Evolutionary conservation across 1,140 invertebrate species (phyloP), one percentile per base, ranked within the genome.

Genomic region (Mamestra configurata): DNA sequence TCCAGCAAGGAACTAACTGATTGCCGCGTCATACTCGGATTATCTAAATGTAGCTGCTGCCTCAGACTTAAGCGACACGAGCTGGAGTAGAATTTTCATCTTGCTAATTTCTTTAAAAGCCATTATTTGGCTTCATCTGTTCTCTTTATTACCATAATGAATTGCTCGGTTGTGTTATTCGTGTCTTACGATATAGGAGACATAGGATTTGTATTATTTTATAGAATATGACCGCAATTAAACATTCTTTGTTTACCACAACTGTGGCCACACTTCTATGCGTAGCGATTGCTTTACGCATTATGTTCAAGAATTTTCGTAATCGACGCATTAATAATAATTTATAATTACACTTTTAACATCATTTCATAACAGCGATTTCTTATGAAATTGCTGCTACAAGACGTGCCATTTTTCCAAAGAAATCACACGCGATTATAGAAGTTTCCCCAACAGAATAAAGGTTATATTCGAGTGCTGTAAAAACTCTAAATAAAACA

Each of bases 291-390:
- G n/a, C n/a, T 64, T 64, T 64, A 64, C 59, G 59, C 24, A n/a
- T 40, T 40, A 64, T 22, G 59, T 64, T 37, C n/a, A 64, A 64
- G 59, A 66, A 22, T 66, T 66, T 66, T 66, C 35, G 35, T 66
- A 18, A 40, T 20, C 35, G 18, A 66, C 35, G 10, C 61, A 20
- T 57, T 66, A 66, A 66, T 66, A 40, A 66, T 31, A 35, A 20
- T 57, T 66, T 40, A 66, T 66, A 40, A 66, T 31, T 31, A 31
- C 27, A 31, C 18, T 22, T 5, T n/a, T 66, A 40, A 66, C 35
- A 37, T 66, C 61, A 66, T 66, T 66, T 11, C 18, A 40, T 40
- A 40, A 66, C 61, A 20, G 5, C 61, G 11, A 59, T 31, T 66
- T 66, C 61, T 18, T 20, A 66, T 66, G 40, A 64, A 64, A 64